Conservation (phyloP, 2,113 vertebrate genomes). For the Myiagra hebetior region DNA sequence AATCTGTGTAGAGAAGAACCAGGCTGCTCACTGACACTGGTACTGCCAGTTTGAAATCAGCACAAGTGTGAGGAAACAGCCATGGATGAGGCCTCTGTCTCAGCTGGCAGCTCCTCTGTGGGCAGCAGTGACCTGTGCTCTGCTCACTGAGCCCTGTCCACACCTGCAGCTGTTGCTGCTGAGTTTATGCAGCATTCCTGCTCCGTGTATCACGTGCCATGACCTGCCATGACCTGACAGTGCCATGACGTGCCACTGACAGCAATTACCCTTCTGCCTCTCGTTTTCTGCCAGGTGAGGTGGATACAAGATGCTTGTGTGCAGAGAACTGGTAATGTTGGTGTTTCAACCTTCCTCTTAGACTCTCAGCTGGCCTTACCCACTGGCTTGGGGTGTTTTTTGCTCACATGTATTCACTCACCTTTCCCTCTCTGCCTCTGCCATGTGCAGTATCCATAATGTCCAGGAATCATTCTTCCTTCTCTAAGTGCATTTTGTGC, state of each 20-base stretch:
- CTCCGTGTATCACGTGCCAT: fast-evolving
- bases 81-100: background rate
- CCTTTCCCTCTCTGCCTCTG: background rate
- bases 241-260: background rate
- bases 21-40: background rate
- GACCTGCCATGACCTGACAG: too few relatives aligned
- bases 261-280: background rate
- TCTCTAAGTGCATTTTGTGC: background rate
- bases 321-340: fast-evolving
- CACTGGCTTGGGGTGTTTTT: too few relatives aligned
- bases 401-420: background rate
- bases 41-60: background rate
- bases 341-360: background rate
- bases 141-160: fast-evolving
- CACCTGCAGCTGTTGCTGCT: background rate
- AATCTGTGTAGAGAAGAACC: fast-evolving
- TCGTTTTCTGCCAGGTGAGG: background rate
- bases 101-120: background rate
- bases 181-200: background rate
- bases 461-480: background rate
- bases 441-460: background rate
- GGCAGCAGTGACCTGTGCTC: background rate
- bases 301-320: background rate
- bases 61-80: background rate
- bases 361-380: background rate